Evolutionary conservation across 2,888 invertebrate genomes (phyloP), one percentile per base, ranked within the genome.

Genomic region (Melitaea athalia): DNA sequence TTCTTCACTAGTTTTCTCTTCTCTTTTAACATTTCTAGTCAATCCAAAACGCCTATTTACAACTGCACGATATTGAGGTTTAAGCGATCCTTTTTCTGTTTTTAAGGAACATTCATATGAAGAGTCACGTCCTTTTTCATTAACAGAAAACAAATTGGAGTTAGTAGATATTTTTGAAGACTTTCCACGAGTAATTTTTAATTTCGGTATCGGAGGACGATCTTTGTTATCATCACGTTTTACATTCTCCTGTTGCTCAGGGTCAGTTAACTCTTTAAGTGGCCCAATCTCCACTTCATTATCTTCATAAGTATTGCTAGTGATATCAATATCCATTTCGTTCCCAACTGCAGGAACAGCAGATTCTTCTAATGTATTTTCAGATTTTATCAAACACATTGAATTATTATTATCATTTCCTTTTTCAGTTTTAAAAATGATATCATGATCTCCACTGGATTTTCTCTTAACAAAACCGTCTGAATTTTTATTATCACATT

Each of bases 1-100:
- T 86, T 97, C 97, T 66, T 94, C 93, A 81, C 95, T 95, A 5
- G 94, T 82, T 76, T 88, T 93, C 73, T 95, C 95, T 78, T 96
- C 95, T 53, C 94, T 93, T 84, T 95, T 95, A 4, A 93, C 79
- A 3, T 88, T 80, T 83, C 87, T 79, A 71, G 81, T 74, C n/a
- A 79, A 75, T 24, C 95, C 95, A 82, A 95, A 95, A 38, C 95
- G 86, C 68, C 95, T 91, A 78, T 96, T 96, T 74, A 94, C 85
- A 77, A 93, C 84, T 52, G 94, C 89, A 66, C 88, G 92, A 80
- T 94, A 94, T 69, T 87, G 88, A 0, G 88, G 81, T 76, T 86
- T 85, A 50, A 89, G 89, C 17, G 89, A 86, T 47, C 84, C 83
- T 57, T 91, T 91, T 73, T 88, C 88, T 71, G 87, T 81, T 57